Conservation (phyloP, 2,113 vertebrate species). For the Siniperca knerii region DNA sequence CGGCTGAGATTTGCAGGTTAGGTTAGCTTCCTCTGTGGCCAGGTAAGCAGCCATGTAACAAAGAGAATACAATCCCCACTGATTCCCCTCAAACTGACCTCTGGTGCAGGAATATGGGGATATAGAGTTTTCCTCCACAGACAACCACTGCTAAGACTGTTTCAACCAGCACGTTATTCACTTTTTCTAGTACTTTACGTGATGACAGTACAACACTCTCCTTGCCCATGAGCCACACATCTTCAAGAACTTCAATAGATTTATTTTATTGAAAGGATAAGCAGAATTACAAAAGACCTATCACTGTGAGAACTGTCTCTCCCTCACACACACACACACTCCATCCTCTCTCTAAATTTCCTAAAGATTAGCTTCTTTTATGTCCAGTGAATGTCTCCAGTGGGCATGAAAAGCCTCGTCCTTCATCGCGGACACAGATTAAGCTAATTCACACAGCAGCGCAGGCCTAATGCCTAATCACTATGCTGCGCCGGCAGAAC, state of each 20-base stretch:
- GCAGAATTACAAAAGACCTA: slow-evolving; percentile 44
- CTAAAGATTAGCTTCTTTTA: slow-evolving; percentile 78
- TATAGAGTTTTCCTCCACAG: slow-evolving; percentile 13
- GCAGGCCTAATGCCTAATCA: slow-evolving; percentile 79
- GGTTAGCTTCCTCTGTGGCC: slow-evolving; percentile 22
- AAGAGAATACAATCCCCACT: slow-evolving; percentile 31
- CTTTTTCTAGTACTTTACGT: slow-evolving; percentile 37
- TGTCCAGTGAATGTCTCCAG: slow-evolving; percentile 74
- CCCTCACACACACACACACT: slow-evolving; percentile 25
- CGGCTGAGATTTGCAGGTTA: slow-evolving; percentile 22
- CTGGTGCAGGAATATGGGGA: slow-evolving; percentile 31
- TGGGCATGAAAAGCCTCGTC: slow-evolving; percentile 77
- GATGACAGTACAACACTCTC: slow-evolving; percentile 17
- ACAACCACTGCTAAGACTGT: slow-evolving; percentile 26
- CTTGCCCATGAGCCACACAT: slow-evolving; percentile 29
- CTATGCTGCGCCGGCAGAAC: slow-evolving; percentile 78
- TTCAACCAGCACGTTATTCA: slow-evolving; percentile 37
- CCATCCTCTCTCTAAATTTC: slow-evolving; percentile 61
- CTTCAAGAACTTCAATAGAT: slow-evolving; percentile 40
- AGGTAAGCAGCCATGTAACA: slow-evolving; percentile 41
- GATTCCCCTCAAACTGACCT: slow-evolving; percentile 63
- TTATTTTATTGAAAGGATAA: slow-evolving; percentile 53
- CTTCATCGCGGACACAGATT: slow-evolving; percentile 81
- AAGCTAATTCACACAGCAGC: slow-evolving; percentile 81
- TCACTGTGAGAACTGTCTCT: slow-evolving; percentile 65